Base-by-base conservation (phyloP, 2,113 vertebrate genomes). In the Strix aluco region DNA sequence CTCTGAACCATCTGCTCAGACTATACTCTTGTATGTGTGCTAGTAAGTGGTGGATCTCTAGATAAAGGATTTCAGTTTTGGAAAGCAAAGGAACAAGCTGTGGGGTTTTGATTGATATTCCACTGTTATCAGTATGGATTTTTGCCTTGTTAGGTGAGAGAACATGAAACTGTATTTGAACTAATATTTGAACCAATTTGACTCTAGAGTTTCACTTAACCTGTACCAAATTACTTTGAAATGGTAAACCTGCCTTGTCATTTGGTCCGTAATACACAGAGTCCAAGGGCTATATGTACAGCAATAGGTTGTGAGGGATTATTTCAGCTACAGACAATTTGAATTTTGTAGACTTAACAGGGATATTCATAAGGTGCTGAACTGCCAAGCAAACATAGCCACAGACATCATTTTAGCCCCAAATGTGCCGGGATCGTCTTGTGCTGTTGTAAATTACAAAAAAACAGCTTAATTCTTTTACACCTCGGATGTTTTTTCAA, bases 1-100 rank as follows among this genome's bases (percentile, higher is more conserved):
- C 92, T 92, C 54, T 62, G 92, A 90, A 63, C 79, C 90, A 57
- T 93, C 88, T 93, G 70, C 49, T 95, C 74, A 71, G 94, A 21
- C 86, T 80, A 3, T 40, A 10, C 55, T 86, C 70, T 85, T 77
- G 15, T 87, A 47, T 71, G 70, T 87, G 67, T 72, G 52, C 74
- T 62, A 38, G 9, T 81, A 83, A 88, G 70, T 84, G 88, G 83
- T 69, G 61, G 74, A 75, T 84, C 93, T 91, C 52, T 26, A 74
- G 40, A 67, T 80, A 91, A 87, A 65, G 20, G 29, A 40, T 85
- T 87, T 94, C 86, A 84, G 81, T 62, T 94, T 89, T 86, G 32
- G 46, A 92, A 74, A 83, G 85, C 47, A 59, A 74, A 92, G 75
- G 55, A 72, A 65, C 59, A 93, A 87, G 70, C 82, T 54, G 57